A percentile compares a stretch with the other conserved stretches of the same genome.
Conservation (phyloP, 2,888 invertebrate species). For the Tetragnatha montana region DNA sequence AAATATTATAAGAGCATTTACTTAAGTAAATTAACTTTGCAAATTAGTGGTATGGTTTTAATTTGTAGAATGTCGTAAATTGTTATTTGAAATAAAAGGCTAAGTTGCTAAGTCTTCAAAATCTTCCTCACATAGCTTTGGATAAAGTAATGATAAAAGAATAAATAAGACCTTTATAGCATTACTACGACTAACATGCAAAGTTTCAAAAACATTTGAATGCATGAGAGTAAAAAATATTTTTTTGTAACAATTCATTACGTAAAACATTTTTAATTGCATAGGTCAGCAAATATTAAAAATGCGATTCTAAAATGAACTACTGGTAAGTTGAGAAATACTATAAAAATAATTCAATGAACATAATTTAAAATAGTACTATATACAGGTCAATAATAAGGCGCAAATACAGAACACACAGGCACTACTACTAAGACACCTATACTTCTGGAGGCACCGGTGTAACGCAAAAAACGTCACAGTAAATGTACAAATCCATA, state of each 20-base stretch:
- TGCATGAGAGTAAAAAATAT: background rate
- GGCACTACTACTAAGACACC: background rate
- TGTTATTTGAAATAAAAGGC: no score
- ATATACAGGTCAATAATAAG: background rate
- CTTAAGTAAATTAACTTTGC: no score
- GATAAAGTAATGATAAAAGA: no score
- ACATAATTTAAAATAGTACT: background rate
- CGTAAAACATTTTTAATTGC: background rate
- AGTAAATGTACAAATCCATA: constrained; percentile 24
- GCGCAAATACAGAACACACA: background rate
- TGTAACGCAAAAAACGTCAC: constrained; percentile 6
- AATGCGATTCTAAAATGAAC: background rate
- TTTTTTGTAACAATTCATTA: background rate
- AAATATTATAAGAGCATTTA: no score
- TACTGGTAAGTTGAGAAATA: background rate
- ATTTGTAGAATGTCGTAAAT: no score
- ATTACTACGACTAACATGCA: no score
- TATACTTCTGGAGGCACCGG: background rate
- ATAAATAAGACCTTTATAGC: no score
- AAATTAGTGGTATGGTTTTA: no score
- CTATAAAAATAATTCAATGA: background rate
- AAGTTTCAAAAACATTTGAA: background rate
- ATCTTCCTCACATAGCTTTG: no score
- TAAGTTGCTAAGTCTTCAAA: no score
- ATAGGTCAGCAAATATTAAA: background rate